Conservation (phyloP, 92 coral and sea anemone genomes). For the Porites lobata region DNA sequence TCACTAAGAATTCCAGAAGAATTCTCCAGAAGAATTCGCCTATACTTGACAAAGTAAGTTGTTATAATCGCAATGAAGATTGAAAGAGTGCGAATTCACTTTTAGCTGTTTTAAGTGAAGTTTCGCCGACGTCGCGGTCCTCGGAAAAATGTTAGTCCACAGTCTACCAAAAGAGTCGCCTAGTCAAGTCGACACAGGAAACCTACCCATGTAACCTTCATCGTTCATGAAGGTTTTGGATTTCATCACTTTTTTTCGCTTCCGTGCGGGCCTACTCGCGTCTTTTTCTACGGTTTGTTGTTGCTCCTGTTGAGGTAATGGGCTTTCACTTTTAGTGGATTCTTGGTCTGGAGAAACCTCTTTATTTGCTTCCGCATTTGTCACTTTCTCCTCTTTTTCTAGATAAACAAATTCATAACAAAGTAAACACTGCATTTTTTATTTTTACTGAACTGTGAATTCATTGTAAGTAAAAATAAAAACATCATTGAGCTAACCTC, state of each 20-base stretch:
- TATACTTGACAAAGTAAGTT: too few relatives aligned
- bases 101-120: too few relatives aligned
- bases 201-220: constrained; percentile 95
- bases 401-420: too few relatives aligned
- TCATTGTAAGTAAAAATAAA: too few relatives aligned
- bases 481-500: not conserved
- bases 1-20: too few relatives aligned
- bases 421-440: not conserved
- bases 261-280: constrained; percentile 57
- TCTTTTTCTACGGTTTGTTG: constrained; percentile 20
- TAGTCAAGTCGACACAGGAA: not conserved
- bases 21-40: too few relatives aligned
- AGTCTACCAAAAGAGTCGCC: too few relatives aligned
- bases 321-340: constrained; percentile 37
- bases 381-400: not conserved
- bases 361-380: not conserved
- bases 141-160: too few relatives aligned
- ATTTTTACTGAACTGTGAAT: too few relatives aligned
- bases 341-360: constrained; percentile 3
- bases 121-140: too few relatives aligned
- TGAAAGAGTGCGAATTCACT: too few relatives aligned
- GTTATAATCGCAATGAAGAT: too few relatives aligned
- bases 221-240: constrained; percentile 95
- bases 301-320: constrained; percentile 72
- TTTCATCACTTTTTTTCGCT: constrained; percentile 77